Evolutionary conservation across 2,797 vertebrate genomes (phyloP).

Genomic region (Enteromius argenteus): DNA sequence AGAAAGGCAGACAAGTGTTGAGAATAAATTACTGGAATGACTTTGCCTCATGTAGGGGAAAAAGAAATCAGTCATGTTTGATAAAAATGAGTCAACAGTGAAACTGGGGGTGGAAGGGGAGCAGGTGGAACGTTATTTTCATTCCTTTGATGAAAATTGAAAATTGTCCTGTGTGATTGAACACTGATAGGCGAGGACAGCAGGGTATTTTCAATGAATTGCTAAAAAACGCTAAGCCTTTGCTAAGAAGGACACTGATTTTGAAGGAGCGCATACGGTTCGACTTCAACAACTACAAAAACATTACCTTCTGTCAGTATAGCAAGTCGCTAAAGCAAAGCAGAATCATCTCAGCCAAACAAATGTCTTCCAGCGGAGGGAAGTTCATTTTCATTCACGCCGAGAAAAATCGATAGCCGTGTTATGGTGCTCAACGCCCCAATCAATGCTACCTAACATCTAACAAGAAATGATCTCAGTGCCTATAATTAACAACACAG

Average conservation of each 20-base stretch:
- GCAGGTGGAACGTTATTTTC: slow-evolving; percentile 51
- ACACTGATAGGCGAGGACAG: slow-evolving; percentile 43
- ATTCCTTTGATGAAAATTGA: slow-evolving; percentile 56
- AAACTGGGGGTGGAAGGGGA: slow-evolving; percentile 34
- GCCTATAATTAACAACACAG: slow-evolving; percentile 72
- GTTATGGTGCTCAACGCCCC: slow-evolving; percentile 58
- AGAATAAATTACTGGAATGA: slow-evolving; percentile 48
- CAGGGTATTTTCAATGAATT: slow-evolving; percentile 38
- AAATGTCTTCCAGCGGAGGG: slow-evolving; percentile 41
- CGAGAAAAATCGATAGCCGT: slow-evolving; percentile 62
- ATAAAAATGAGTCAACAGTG: slow-evolving; percentile 52
- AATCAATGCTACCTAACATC: slow-evolving; percentile 65
- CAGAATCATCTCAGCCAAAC: slow-evolving; percentile 1
- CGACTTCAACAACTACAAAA: not conserved
- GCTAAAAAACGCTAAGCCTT: slow-evolving; percentile 20
- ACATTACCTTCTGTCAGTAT: slow-evolving; percentile 16
- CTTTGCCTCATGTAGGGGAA: slow-evolving; percentile 27
- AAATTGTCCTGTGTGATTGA: slow-evolving; percentile 54
- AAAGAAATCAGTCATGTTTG: slow-evolving; percentile 47
- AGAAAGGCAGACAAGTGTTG: slow-evolving; percentile 63
- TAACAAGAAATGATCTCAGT: slow-evolving; percentile 65
- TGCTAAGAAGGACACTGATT: slow-evolving; percentile 30
- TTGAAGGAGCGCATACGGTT: not conserved
- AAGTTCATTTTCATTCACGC: slow-evolving; percentile 54
- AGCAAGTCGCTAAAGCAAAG: slow-evolving; percentile 18